Evolutionary conservation across 2,797 vertebrate species (phyloP), one percentile per base, ranked within the genome.

Genomic region (Tapirus indicus): DNA sequence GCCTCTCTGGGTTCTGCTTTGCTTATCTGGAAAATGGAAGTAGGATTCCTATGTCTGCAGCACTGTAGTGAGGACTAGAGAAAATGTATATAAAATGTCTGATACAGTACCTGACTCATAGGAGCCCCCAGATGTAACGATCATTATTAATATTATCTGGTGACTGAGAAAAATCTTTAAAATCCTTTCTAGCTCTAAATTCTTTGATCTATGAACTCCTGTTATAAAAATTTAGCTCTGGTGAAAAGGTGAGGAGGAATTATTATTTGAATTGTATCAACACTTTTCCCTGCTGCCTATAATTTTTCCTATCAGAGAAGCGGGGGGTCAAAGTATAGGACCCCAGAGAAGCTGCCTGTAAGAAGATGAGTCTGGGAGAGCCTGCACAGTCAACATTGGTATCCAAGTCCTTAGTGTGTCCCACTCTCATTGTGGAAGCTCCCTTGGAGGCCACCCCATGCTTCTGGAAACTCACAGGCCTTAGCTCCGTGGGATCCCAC

Each of bases 401-500:
- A 74, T 9, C 23, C 52, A 64, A 41, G 25, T 54, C 41, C 66
- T 23, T 20, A 47, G 18, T 13, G n/a, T 52, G 60, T 14, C 60
- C 58, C 17, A 0, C 27, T 74, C n/a, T 64, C 68, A 54, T 68
- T 41, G 83, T 32, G 12, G 75, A 94, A 44, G 64, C 68, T 95
- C 23, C 27, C 52, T 69, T 35, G 32, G 54, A 79, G 35, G 79
- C 52, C 8, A 38, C 52, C 66, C 41, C 21, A 1, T 68, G 62
- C 49, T 69, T 16, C 29, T 10, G 27, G 7, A 94, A 94, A 98
- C 99, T 99, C 98, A 99, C 99, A 23, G 99, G 99, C 72, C 98
- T 98, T 74, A 99, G 99, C 96, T 99, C 99, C 0, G 99, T 99
- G 32, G 99, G 99, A 74, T 99, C 99, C 99, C 99, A 99, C 97